phyloP scores from a whole-genome alignment of 2,888 invertebrate species.

The Chrysolina americana region DNA sequence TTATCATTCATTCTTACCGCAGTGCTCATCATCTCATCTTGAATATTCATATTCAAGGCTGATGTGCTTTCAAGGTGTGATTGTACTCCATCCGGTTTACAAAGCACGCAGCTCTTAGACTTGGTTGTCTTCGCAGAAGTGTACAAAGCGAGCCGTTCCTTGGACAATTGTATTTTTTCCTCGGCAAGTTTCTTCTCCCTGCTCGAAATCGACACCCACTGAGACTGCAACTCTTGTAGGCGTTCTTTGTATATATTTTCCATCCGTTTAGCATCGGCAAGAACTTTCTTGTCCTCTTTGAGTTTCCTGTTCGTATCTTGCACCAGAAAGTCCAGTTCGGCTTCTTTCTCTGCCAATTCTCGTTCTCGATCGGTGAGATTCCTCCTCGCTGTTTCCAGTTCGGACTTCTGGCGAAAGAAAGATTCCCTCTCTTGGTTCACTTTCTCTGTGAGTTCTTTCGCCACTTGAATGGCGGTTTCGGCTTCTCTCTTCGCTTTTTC shows the following conservation, averaged over 20 bases:
- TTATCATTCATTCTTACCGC: conserved; percentile 34
- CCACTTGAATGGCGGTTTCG: conserved; percentile 67
- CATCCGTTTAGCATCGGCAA: conserved; percentile 66
- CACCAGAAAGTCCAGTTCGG: conserved; percentile 61
- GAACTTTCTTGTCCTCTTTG: conserved; percentile 72
- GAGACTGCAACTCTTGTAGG: conserved; percentile 73
- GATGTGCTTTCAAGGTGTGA: conserved; percentile 25
- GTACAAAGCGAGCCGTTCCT: conserved; percentile 74
- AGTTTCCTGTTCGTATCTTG: conserved; percentile 71
- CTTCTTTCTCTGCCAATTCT: conserved; percentile 61
- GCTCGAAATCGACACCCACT: conserved; percentile 71
- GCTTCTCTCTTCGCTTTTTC: conserved; percentile 66
- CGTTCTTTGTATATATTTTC: conserved; percentile 72
- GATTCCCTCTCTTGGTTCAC: conserved; percentile 65
- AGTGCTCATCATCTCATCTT: conserved; percentile 31
- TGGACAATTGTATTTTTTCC: conserved; percentile 75
- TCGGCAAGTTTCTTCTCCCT: conserved; percentile 76
- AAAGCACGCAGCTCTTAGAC: conserved; percentile 64
- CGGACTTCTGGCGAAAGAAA: conserved; percentile 62
- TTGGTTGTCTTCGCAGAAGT: conserved; percentile 70
- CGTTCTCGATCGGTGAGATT: conserved; percentile 60
- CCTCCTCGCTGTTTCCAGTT: conserved; percentile 64
- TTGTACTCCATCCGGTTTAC: conserved; percentile 56
- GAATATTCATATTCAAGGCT: conserved; percentile 26
- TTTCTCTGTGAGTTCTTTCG: conserved; percentile 66